These are phyloP conservation scores for Tortrix viridana DNA, from an alignment of 2,888 invertebrate genomes.

Conservation along the genomic window DNA sequence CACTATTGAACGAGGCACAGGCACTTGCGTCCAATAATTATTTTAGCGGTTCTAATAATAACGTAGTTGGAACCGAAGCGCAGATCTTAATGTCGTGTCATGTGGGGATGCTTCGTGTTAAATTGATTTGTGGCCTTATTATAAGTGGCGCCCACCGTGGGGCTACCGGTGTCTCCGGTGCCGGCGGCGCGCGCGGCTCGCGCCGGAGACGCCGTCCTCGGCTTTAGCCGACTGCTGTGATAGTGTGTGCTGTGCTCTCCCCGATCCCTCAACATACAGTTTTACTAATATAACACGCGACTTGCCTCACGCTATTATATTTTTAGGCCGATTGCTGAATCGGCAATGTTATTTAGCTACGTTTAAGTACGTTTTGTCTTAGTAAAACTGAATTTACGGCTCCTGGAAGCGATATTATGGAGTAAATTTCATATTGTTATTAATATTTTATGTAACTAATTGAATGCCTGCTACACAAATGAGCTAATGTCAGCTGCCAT, in stretches of 20 bases:
- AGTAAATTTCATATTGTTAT: slow-evolving; percentile 17
- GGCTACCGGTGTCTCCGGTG: slow-evolving; percentile 60
- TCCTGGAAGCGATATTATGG: slow-evolving; percentile 29
- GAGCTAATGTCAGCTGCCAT: background rate
- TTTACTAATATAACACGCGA: slow-evolving; percentile 53
- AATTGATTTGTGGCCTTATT: slow-evolving; percentile 82
- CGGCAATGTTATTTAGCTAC: slow-evolving; percentile 49
- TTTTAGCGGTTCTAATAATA: slow-evolving; percentile 55
- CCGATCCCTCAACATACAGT: slow-evolving; percentile 58
- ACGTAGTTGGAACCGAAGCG: slow-evolving; percentile 58
- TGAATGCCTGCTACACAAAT: background rate
- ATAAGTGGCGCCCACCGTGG: slow-evolving; percentile 70
- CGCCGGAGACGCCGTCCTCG: slow-evolving; percentile 56
- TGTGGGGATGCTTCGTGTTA: slow-evolving; percentile 69
- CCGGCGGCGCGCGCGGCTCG: slow-evolving; percentile 48
- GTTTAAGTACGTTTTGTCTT: slow-evolving; percentile 56
- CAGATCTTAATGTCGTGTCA: slow-evolving; percentile 64
- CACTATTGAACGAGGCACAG: slow-evolving; percentile 55
- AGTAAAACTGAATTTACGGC: slow-evolving; percentile 56
- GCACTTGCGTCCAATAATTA: slow-evolving; percentile 67
- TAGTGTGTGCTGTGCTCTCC: slow-evolving; percentile 80
- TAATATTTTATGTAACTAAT: slow-evolving; percentile 1
- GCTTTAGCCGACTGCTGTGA: slow-evolving; percentile 75
- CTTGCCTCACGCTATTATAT: slow-evolving; percentile 46
- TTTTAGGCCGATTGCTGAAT: slow-evolving; percentile 70